Conservation (phyloP, 2,888 invertebrate species). For the Apamea sordens region DNA sequence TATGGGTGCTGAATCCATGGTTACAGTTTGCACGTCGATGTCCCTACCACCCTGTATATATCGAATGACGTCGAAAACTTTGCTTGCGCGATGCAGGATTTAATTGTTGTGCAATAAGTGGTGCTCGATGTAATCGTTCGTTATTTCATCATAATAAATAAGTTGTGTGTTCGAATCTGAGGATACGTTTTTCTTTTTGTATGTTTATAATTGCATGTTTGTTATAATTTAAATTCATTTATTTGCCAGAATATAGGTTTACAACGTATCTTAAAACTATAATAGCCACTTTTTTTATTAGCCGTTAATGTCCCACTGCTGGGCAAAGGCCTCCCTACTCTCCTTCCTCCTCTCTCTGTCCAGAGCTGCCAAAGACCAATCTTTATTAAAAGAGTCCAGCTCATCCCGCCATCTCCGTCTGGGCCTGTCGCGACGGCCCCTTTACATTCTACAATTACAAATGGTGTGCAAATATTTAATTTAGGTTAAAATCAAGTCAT, state of each 20-base stretch:
- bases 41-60: too few relatives aligned
- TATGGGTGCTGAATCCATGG: too few relatives aligned
- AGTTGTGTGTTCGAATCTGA: not conserved
- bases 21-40: too few relatives aligned
- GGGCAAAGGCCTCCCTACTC: not conserved
- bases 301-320: not conserved
- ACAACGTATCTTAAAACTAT: not conserved
- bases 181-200: not conserved
- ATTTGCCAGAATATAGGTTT: not conserved
- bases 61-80: conserved; percentile 16
- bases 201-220: not conserved
- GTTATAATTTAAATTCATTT: not conserved
- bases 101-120: not conserved
- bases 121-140: not conserved
- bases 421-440: not conserved
- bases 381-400: not conserved
- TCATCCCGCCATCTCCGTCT: not conserved
- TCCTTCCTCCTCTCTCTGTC: not conserved
- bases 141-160: too few relatives aligned
- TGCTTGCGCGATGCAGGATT: conserved; percentile 37
- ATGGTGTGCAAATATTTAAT: not conserved
- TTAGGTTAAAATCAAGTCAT: not conserved
- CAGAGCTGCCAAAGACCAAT: not conserved
- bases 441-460: not conserved
- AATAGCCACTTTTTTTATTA: not conserved